phyloP scores from a whole-genome alignment of 2,888 invertebrate species.

The Chymomyza caudatula region DNA sequence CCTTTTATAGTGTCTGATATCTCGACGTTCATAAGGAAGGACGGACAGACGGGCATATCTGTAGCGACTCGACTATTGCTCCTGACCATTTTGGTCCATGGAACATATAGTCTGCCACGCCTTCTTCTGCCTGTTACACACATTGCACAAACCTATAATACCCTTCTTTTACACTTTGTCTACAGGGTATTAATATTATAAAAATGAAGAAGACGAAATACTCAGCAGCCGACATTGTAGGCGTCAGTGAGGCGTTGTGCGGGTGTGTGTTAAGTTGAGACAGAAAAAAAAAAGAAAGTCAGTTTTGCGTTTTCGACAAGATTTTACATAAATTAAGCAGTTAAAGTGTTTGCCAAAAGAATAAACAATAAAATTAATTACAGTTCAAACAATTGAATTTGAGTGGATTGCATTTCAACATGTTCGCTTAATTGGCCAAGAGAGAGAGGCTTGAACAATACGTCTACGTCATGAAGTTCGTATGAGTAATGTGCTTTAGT shows the following conservation, averaged over 20 bases:
- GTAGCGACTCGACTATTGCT: no score
- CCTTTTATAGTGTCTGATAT: no score
- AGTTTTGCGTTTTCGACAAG: slow-evolving; percentile 15
- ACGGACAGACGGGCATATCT: no score
- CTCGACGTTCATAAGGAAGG: no score
- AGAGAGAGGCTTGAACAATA: background rate
- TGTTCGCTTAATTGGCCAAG: slow-evolving; percentile 44
- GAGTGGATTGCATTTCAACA: background rate
- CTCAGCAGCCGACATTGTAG: background rate
- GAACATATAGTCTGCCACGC: no score
- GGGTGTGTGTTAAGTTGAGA: background rate
- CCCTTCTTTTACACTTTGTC: no score
- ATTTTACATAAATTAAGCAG: slow-evolving; percentile 74
- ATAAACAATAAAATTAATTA: slow-evolving; percentile 30
- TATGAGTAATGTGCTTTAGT: background rate
- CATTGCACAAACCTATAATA: no score
- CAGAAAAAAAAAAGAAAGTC: background rate
- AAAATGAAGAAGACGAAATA: slow-evolving; percentile 35
- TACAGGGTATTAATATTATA: background rate
- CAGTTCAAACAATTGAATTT: slow-evolving; percentile 36
- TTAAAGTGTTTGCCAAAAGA: slow-evolving; percentile 49
- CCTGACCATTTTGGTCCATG: no score
- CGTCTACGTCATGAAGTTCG: background rate
- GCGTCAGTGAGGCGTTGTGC: background rate
- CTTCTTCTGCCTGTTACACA: no score